These are phyloP conservation scores for Aleiodes sp. DNA, from an alignment of 1,140 invertebrate genomes.

Conservation along the genomic window DNA sequence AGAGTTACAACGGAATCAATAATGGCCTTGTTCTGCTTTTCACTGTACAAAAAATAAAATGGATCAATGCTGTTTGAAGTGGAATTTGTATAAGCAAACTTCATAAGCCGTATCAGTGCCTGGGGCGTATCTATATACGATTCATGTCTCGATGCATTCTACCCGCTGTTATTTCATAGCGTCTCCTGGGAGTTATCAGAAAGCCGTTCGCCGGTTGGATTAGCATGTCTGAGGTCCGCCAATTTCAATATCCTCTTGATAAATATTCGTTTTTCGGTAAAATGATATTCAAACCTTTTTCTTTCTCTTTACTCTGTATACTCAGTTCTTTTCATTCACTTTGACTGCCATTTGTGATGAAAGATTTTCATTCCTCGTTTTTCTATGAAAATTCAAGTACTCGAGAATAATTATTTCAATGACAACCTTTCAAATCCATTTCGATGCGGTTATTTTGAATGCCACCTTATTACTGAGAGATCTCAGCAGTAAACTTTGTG, in stretches of 20 bases:
- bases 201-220: conserved; percentile 47
- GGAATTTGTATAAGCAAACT: conserved; percentile 40
- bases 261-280: conserved; percentile 49
- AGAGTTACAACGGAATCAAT: too few species aligned
- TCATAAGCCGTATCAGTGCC: conserved; percentile 48
- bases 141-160: conserved; percentile 42
- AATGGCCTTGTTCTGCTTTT: too few species aligned
- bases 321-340: too few species aligned
- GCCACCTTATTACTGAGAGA: background rate
- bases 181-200: conserved; percentile 50
- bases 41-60: too few species aligned
- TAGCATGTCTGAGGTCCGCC: conserved; percentile 56
- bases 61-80: too few species aligned
- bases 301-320: background rate
- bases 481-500: background rate
- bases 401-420: too few species aligned
- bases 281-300: background rate
- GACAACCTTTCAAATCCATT: too few species aligned
- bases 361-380: too few species aligned
- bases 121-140: conserved; percentile 37
- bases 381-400: too few species aligned
- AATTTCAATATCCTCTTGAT: conserved; percentile 57
- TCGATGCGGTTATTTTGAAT: background rate
- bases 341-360: too few species aligned
- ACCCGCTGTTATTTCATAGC: conserved; percentile 49